Evolutionary conservation across 2,113 vertebrate genomes (phyloP).

Genomic region (Meriones unguiculatus): DNA sequence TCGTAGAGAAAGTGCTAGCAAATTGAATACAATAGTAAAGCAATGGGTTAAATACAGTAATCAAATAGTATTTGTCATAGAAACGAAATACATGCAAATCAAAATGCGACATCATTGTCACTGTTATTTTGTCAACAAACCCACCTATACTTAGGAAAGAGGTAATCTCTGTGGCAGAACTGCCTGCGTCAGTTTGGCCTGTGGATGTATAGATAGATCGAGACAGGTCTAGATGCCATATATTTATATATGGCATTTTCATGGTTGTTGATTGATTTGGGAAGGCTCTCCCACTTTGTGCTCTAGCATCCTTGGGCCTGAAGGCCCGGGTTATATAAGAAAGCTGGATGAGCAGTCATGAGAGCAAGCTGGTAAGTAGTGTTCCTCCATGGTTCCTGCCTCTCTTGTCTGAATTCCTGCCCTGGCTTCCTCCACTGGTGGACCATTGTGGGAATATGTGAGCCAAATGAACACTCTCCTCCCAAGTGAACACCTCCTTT

Average conservation of each 20-base stretch:
- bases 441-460: neutral
- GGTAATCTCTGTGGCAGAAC: neutral
- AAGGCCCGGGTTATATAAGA: neutral
- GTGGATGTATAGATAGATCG: neutral
- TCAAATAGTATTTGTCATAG: neutral
- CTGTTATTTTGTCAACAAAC: neutral
- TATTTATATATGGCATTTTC: neutral
- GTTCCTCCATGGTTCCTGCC: neutral
- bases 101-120: neutral
- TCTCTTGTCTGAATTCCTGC: neutral
- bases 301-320: neutral
- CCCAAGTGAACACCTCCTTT: neutral
- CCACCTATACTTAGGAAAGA: neutral
- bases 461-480: neutral
- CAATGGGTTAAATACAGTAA: neutral
- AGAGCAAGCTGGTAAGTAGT: neutral
- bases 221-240: no score
- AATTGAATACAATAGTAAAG: neutral
- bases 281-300: neutral
- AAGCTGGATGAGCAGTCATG: neutral
- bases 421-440: neutral
- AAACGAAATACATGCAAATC: neutral
- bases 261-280: neutral
- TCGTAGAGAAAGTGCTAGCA: neutral
- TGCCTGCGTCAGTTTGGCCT: neutral